phyloP scores from a whole-genome alignment of 2,797 vertebrate species.

The Oryzias sinensis region DNA sequence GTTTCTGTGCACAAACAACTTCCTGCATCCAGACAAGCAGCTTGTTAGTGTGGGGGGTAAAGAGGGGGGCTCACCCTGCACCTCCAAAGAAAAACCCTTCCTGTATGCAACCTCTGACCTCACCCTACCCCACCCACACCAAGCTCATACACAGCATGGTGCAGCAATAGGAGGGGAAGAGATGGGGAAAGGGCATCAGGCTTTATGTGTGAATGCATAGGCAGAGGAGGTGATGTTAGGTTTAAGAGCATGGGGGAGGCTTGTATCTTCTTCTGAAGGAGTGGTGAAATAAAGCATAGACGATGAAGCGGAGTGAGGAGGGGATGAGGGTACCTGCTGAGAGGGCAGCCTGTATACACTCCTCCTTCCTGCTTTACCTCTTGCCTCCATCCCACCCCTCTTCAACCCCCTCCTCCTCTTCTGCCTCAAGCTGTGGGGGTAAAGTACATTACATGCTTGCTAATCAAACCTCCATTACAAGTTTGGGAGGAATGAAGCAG shows the following conservation, averaged over 20 bases:
- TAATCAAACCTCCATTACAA: conserved; percentile 92
- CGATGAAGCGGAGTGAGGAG: conserved; percentile 50
- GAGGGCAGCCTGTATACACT: conserved; percentile 84
- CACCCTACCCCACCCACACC: conserved; percentile 51
- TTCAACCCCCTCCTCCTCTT: conserved; percentile 25
- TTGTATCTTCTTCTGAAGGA: conserved; percentile 39
- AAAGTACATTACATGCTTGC: conserved; percentile 96
- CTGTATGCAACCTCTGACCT: conserved; percentile 69
- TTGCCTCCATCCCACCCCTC: conserved; percentile 61
- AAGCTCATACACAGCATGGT: conserved; percentile 62
- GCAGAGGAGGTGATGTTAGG: conserved; percentile 43
- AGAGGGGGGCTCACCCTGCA: background rate
- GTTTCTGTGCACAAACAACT: conserved; percentile 73
- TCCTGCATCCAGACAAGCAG: conserved; percentile 66
- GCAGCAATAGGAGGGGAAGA: conserved; percentile 41
- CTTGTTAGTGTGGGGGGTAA: conserved; percentile 54
- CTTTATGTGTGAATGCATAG: conserved; percentile 18
- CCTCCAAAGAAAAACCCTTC: conserved; percentile 47
- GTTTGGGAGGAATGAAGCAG: conserved; percentile 74
- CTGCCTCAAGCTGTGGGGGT: conserved; percentile 71
- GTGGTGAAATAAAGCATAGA: conserved; percentile 45
- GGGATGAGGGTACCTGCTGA: conserved; percentile 83
- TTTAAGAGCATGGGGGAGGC: conserved; percentile 12
- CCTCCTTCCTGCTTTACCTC: conserved; percentile 66
- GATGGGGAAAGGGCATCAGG: conserved; percentile 9